Conservation (phyloP, 2,797 vertebrate genomes). For the Carduelis carduelis region DNA sequence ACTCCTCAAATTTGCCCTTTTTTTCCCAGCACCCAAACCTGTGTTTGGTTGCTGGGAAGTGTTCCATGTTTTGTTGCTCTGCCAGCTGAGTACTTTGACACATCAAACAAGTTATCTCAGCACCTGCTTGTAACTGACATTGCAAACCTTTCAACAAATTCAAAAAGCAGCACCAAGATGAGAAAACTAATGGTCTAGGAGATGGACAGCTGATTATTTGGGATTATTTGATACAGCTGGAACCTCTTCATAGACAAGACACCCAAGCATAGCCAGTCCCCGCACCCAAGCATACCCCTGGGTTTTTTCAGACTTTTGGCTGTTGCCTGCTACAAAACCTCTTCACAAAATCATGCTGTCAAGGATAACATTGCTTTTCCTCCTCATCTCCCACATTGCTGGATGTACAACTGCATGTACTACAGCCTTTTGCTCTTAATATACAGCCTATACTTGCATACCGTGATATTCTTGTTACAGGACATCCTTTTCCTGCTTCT, state of each 20-base stretch:
- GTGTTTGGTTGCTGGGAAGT: neutral
- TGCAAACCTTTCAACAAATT: slow-evolving; percentile 3
- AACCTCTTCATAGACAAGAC: neutral
- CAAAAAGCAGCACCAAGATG: neutral
- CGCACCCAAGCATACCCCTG: neutral
- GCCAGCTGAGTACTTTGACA: neutral
- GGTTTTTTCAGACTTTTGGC: neutral
- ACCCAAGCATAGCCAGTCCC: neutral
- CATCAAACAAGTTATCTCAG: fast-evolving
- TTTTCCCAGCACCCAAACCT: neutral
- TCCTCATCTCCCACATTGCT: neutral
- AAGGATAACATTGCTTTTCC: neutral
- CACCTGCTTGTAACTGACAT: slow-evolving; percentile 25
- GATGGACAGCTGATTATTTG: neutral
- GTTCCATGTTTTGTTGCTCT: neutral
- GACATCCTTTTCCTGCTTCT: neutral
- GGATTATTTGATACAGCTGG: neutral
- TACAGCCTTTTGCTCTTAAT: neutral
- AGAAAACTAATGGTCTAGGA: neutral
- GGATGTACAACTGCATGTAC: neutral
- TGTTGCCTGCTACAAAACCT: neutral
- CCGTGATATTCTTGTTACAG: neutral
- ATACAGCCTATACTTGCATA: neutral
- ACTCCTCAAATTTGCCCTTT: neutral
- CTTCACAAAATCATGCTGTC: neutral